phyloP scores from a whole-genome alignment of 2,797 vertebrate species.

The Argyrosomus regius region DNA sequence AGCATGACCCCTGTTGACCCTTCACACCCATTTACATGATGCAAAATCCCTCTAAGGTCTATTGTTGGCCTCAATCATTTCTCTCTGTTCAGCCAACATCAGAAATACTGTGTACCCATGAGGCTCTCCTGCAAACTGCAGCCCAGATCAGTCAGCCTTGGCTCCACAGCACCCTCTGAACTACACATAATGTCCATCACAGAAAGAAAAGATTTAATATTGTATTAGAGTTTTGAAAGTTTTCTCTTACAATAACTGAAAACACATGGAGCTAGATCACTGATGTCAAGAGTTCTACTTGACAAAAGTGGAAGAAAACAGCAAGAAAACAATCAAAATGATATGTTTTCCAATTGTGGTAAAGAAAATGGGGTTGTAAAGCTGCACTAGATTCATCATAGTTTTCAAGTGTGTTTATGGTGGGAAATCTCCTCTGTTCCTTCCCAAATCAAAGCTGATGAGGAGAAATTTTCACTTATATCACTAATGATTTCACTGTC shows the following conservation, averaged over 20 bases:
- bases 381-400: background rate
- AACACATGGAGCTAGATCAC: conserved; percentile 52
- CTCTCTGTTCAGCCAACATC: conserved; percentile 50
- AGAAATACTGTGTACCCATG: conserved; percentile 40
- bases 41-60: conserved; percentile 46
- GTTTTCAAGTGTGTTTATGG: background rate
- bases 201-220: conserved; percentile 43
- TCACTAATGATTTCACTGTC: background rate
- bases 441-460: background rate
- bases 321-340: background rate
- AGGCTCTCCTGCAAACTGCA: conserved; percentile 40
- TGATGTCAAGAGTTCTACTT: conserved; percentile 21
- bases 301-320: conserved; percentile 34
- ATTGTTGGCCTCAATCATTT: conserved; percentile 42
- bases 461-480: background rate
- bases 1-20: conserved; percentile 47
- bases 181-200: conserved; percentile 48
- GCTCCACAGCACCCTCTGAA: conserved; percentile 41
- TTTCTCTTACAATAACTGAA: conserved; percentile 58
- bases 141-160: conserved; percentile 42
- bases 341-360: background rate
- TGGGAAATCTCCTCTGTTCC: background rate
- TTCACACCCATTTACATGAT: conserved; percentile 58
- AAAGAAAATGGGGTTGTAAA: background rate
- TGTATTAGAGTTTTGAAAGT: conserved; percentile 46